Conservation (phyloP, 2,797 vertebrate genomes). For the Etheostoma nigrum region DNA sequence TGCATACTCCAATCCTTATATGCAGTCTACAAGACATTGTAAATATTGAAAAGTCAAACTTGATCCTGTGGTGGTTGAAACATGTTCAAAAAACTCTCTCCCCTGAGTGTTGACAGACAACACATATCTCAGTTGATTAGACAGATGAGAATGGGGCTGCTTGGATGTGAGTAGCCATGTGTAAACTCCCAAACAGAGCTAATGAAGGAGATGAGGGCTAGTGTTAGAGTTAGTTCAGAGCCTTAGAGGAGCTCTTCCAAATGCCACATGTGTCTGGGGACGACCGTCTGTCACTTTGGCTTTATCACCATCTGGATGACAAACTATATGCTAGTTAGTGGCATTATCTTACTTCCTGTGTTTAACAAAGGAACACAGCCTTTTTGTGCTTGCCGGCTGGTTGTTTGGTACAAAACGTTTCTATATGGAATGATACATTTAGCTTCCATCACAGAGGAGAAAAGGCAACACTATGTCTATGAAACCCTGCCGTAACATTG, state of each 20-base stretch:
- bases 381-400: slow-evolving; percentile 3
- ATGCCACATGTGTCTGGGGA: slow-evolving; percentile 64
- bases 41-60: background rate
- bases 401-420: slow-evolving; percentile 8
- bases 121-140: slow-evolving; percentile 46
- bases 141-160: slow-evolving; percentile 28
- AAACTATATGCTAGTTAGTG: slow-evolving; percentile 29
- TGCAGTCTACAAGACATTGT: background rate
- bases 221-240: slow-evolving; percentile 49
- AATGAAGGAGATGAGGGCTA: slow-evolving; percentile 67
- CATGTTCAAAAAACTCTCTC: slow-evolving; percentile 6
- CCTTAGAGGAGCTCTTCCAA: slow-evolving; percentile 59
- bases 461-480: background rate
- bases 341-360: slow-evolving; percentile 14
- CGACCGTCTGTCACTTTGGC: slow-evolving; percentile 64
- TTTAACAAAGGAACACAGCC: slow-evolving; percentile 11
- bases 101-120: slow-evolving; percentile 28
- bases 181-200: slow-evolving; percentile 60
- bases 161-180: slow-evolving; percentile 66
- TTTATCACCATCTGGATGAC: slow-evolving; percentile 64
- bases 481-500: background rate
- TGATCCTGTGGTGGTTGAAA: background rate
- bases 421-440: background rate
- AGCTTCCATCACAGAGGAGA: background rate
- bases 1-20: background rate